Conservation (phyloP, 2,797 vertebrate genomes). For the Synanceia verrucosa region DNA sequence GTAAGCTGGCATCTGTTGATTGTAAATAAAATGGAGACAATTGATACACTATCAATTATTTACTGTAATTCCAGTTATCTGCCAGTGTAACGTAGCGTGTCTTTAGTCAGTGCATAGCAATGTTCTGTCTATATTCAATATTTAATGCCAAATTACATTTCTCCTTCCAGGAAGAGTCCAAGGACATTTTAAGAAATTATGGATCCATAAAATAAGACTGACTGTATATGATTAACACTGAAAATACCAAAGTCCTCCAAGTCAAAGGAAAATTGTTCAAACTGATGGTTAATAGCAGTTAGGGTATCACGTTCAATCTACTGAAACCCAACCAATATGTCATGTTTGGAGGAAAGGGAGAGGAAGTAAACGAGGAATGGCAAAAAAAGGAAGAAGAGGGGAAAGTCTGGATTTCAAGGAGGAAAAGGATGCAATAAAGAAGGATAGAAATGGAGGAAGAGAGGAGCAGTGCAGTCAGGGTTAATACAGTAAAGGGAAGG, state of each 20-base stretch:
- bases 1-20: neutral
- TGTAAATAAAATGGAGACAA: neutral
- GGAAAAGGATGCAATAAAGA: neutral
- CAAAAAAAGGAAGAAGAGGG: neutral
- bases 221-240: neutral
- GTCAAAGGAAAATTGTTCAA: neutral
- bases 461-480: constrained; percentile 1
- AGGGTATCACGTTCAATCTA: neutral
- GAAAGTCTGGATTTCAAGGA: neutral
- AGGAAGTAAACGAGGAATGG: neutral
- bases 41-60: neutral
- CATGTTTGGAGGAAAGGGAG: neutral
- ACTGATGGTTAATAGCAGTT: neutral
- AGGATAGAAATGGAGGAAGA: neutral
- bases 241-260: neutral
- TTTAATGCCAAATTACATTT: neutral
- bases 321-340: neutral
- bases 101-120: neutral
- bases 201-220: neutral
- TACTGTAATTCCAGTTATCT: neutral
- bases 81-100: neutral
- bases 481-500: constrained; percentile 21
- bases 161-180: neutral
- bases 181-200: neutral
- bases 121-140: neutral